A percentile compares a stretch with the other conserved stretches of the same genome.
These are phyloP conservation scores for Chelonoidis abingdonii DNA, from an alignment of 2,113 vertebrate genomes.

Conservation along the genomic window DNA sequence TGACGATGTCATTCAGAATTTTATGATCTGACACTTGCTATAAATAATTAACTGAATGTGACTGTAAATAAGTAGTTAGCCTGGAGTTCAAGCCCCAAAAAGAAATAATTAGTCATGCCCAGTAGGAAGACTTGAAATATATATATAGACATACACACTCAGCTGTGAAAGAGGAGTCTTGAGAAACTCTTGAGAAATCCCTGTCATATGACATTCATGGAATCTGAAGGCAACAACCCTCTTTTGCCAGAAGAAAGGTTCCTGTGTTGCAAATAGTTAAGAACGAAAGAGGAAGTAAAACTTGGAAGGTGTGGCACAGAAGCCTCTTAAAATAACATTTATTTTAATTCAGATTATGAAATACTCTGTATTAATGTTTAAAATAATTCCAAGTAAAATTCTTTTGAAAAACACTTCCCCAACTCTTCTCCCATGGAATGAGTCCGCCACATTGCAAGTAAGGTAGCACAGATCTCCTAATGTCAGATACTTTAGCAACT, in stretches of 20 bases:
- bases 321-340: neutral
- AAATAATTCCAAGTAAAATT: neutral
- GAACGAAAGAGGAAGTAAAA: neutral
- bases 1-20: neutral
- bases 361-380: neutral
- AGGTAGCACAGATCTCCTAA: neutral
- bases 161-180: neutral
- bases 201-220: neutral
- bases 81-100: neutral
- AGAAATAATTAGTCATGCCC: neutral
- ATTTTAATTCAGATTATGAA: neutral
- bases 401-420: neutral
- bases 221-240: neutral
- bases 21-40: neutral
- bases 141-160: too few relatives aligned
- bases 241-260: neutral
- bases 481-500: neutral
- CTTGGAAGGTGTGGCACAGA: neutral
- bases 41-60: neutral
- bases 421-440: neutral
- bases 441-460: neutral
- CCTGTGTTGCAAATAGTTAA: neutral
- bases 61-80: neutral
- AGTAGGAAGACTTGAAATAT: too few relatives aligned
- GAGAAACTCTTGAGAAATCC: neutral